Percentiles rank a stretch among this genome's conserved stretches.
Evolutionary conservation across 2,113 vertebrate genomes (phyloP).

Genomic region (Corydoras sp.): DNA sequence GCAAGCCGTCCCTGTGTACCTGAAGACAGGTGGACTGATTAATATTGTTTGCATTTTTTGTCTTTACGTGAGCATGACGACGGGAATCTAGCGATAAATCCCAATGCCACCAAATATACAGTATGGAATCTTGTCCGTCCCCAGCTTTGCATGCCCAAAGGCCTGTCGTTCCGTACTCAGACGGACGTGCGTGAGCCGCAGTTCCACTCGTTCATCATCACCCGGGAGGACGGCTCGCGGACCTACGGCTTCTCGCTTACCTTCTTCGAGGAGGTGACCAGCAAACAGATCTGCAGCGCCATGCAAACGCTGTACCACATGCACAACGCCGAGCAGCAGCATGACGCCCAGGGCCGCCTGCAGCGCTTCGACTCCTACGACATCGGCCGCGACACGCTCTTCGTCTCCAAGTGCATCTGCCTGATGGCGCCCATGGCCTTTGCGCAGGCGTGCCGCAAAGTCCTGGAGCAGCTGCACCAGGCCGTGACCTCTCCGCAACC

Average conservation of each 20-base stretch:
- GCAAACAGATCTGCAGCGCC: constrained; percentile 97
- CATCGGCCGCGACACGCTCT: constrained; percentile 93
- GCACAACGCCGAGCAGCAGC: constrained; percentile 95
- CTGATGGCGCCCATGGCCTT: constrained; percentile 96
- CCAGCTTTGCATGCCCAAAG: constrained; percentile 99
- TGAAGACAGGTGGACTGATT: too few relatives aligned
- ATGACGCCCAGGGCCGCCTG: constrained; percentile 69
- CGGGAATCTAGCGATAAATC: too few relatives aligned
- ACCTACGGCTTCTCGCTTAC: constrained; percentile 97
- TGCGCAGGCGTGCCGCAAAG: constrained; percentile 86
- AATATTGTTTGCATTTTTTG: background rate
- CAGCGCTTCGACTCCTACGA: constrained; percentile 97
- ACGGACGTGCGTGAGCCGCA: constrained; percentile 83
- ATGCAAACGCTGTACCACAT: constrained; percentile 99
- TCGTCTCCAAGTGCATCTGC: constrained; percentile 97
- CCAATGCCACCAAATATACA: too few relatives aligned
- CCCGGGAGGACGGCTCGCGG: constrained; percentile 94
- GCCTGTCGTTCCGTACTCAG: constrained; percentile 94
- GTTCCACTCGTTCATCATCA: constrained; percentile 98
- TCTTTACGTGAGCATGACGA: too few relatives aligned
- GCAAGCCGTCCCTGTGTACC: background rate
- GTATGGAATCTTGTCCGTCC: too few relatives aligned
- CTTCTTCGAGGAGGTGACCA: constrained; percentile 97
- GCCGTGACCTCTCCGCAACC: constrained; percentile 89
- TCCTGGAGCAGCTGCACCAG: constrained; percentile 87